Evolutionary conservation across 2,888 invertebrate species (phyloP).

Genomic region (Agriopis aurantiaria): DNA sequence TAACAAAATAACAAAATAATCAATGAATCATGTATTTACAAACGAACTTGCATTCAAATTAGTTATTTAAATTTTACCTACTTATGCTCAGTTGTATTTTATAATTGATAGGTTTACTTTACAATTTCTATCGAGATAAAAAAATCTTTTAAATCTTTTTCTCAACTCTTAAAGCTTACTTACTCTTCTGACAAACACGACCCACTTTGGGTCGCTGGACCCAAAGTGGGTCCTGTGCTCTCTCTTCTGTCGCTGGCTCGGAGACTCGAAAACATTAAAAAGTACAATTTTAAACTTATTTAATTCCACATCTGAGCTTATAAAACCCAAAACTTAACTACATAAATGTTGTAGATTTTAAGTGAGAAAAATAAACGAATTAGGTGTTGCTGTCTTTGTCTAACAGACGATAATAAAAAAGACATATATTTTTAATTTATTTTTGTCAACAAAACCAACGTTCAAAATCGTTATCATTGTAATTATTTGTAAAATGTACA

Average conservation of each 20-base stretch:
- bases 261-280: neutral
- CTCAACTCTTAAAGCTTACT: neutral
- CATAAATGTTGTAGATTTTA: conserved; percentile 6
- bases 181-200: too few species aligned
- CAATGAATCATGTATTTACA: conserved; percentile 19
- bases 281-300: conserved; percentile 2
- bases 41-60: neutral
- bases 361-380: neutral
- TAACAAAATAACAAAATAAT: conserved; percentile 26
- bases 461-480: neutral
- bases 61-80: neutral
- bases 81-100: neutral
- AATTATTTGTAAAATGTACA: conserved; percentile 23
- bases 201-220: too few species aligned
- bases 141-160: neutral
- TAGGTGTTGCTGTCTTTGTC: neutral
- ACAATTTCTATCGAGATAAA: neutral
- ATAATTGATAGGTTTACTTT: neutral
- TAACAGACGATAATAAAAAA: neutral
- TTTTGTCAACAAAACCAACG: neutral
- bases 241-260: too few species aligned
- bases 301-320: conserved; percentile 22
- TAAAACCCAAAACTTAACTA: conserved; percentile 5
- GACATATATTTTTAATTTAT: neutral
- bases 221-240: too few species aligned